Evolutionary conservation across 2,113 vertebrate genomes (phyloP).

Genomic region (Peromyscus leucopus): DNA sequence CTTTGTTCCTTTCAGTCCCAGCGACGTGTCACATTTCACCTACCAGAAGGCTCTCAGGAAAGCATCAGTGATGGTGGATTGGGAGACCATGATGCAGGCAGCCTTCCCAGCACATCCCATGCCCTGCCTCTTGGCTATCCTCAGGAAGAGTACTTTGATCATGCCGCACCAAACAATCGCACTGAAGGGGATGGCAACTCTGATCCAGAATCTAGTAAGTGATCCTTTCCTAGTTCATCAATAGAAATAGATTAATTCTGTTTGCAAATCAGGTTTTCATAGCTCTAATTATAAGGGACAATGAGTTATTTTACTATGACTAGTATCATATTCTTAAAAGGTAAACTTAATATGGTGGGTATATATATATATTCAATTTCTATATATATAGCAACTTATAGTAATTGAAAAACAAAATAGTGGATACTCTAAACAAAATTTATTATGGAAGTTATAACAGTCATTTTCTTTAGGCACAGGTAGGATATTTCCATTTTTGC

Average conservation of each 20-base stretch:
- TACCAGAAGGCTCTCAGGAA: constrained; percentile 97
- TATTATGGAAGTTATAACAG: neutral
- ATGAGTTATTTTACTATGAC: neutral
- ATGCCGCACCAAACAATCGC: constrained; percentile 94
- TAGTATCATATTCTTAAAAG: neutral
- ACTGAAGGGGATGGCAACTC: constrained; percentile 99
- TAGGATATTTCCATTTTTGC: neutral
- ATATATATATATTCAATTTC: too few species aligned
- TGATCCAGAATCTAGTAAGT: constrained; percentile 99
- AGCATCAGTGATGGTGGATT: constrained; percentile 95
- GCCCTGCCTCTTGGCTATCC: constrained; percentile 93
- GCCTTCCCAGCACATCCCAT: constrained; percentile 89
- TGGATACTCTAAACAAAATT: neutral
- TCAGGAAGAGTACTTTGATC: constrained; percentile 96
- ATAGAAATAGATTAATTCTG: neutral
- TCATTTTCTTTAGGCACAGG: neutral
- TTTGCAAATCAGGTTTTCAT: neutral
- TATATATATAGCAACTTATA: neutral
- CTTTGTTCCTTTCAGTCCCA: constrained; percentile 91
- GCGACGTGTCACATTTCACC: constrained; percentile 97
- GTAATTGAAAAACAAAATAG: neutral
- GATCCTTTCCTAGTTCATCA: neutral
- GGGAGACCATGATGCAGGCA: constrained; percentile 91
- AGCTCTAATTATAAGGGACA: neutral
- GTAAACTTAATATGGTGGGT: neutral